phyloP scores from a whole-genome alignment of 2,888 invertebrate species.

The Eupithecia abbreviata region DNA sequence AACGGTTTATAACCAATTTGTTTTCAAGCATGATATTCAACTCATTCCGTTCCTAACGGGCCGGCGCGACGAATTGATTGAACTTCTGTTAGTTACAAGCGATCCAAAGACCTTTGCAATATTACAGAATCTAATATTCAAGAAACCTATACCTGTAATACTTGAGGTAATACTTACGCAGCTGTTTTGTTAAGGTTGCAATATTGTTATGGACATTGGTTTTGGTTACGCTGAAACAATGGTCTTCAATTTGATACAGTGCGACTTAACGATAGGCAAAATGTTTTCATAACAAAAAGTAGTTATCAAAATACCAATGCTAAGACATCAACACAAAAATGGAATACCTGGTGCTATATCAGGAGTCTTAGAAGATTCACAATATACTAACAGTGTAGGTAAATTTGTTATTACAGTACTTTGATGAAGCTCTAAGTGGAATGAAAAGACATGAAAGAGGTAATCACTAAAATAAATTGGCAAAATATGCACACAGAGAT shows the following conservation, averaged over 20 bases:
- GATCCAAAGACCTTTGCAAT: not conserved
- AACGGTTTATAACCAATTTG: not conserved
- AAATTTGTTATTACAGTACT: not conserved
- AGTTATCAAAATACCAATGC: not conserved
- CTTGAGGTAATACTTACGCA: not conserved
- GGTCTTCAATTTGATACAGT: not conserved
- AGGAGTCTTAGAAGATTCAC: too few relatives aligned
- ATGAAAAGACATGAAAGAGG: not conserved
- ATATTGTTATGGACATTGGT: not conserved
- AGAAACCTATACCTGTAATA: not conserved
- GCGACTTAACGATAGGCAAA: not conserved
- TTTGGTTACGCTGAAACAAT: not conserved
- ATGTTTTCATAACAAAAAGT: not conserved
- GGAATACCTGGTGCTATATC: too few relatives aligned
- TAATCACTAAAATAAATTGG: not conserved
- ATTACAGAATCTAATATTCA: not conserved
- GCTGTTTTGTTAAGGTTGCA: not conserved
- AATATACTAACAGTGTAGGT: too few relatives aligned
- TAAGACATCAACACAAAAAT: not conserved
- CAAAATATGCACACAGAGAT: not conserved
- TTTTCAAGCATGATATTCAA: not conserved
- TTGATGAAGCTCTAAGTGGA: not conserved
- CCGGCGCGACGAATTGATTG: slow-evolving; percentile 1
- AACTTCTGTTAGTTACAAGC: not conserved
- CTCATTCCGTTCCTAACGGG: slow-evolving; percentile 1